Base-by-base conservation (phyloP, 2,888 invertebrate species). In the Liopterus haemorrhoidalis region DNA sequence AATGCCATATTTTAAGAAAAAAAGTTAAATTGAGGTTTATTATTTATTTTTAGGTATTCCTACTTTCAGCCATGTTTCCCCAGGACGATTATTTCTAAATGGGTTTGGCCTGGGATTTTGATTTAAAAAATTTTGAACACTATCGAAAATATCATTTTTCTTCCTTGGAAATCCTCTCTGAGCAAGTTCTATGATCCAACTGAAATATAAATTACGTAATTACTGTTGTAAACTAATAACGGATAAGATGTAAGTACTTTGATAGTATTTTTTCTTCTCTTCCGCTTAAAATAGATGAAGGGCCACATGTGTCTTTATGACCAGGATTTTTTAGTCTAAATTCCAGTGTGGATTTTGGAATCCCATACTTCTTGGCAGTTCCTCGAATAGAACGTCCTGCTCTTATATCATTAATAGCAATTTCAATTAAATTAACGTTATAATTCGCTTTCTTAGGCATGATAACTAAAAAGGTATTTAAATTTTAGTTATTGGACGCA, bases 31-130 rank as follows among this genome's bases (percentile, higher is more conserved):
- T 19, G 15, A 33, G 33, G 20, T 35, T 22, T 22, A 22, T 22
- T 8, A 22, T 22, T 8, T 8, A 5, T 5, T 46, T 19, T 44
- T 22, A 42, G 37, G 28, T 28, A 19, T 27, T 36, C 46, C 35
- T 15, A 41, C 37, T 41, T 50, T 52, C 27, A 54, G 24, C 51
- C 54, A 54, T 11, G 50, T 21, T 28, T 50, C 46, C 24, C 48
- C 47, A 18, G 52, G 49, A 31, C 46, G 41, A 37, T 48, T 43
- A 37, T 51, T 46, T 28, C 44, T 49, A 24, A 52, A 53, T 28
- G 46, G 45, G 33, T 53, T 48, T 14, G 50, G 48, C 9, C 45
- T 41, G 33, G 50, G 50, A 39, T 50, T 36, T 25, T 25, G 9
- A 25, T 25, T 25, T 25, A 25, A n/a, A 25, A 2, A 3, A 3